These are phyloP conservation scores for Xylocampa areola DNA, from an alignment of 2,888 invertebrate genomes.

Conservation along the genomic window DNA sequence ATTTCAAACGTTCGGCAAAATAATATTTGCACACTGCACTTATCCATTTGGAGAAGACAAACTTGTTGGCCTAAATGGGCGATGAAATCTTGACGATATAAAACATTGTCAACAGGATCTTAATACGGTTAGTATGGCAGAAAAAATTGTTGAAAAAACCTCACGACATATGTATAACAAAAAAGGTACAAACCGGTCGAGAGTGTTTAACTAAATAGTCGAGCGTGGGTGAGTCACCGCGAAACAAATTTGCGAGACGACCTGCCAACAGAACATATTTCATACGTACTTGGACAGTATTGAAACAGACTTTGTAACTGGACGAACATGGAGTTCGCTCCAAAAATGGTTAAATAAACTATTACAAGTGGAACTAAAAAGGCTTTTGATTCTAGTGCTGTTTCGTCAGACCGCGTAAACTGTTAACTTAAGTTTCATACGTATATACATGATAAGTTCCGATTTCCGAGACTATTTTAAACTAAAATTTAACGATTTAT, in stretches of 20 bases:
- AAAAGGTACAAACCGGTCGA: conserved; percentile 52
- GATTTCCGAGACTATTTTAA: too few species aligned
- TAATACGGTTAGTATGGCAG: conserved; percentile 47
- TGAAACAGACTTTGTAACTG: conserved; percentile 35
- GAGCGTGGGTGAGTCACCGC: conserved; percentile 63
- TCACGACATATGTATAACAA: conserved; percentile 44
- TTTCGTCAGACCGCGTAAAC: not conserved
- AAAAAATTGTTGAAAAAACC: conserved; percentile 48
- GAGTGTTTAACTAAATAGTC: conserved; percentile 51
- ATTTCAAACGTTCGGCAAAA: conserved; percentile 5
- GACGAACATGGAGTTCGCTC: conserved; percentile 25
- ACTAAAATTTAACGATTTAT: too few species aligned
- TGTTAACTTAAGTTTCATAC: too few species aligned
- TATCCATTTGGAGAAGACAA: conserved; percentile 30
- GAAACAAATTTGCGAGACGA: conserved; percentile 64
- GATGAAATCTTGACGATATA: conserved; percentile 53
- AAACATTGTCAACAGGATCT: conserved; percentile 57
- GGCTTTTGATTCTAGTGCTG: conserved; percentile 3
- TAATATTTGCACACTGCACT: conserved; percentile 20
- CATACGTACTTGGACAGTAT: conserved; percentile 42
- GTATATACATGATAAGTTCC: too few species aligned
- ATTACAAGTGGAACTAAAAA: conserved; percentile 15
- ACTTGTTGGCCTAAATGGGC: conserved; percentile 34
- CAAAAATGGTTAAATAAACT: conserved; percentile 28
- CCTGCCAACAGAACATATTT: conserved; percentile 40